Evolutionary conservation across 2,888 invertebrate genomes (phyloP).

Genomic region (Cryptophagus acutangulus): DNA sequence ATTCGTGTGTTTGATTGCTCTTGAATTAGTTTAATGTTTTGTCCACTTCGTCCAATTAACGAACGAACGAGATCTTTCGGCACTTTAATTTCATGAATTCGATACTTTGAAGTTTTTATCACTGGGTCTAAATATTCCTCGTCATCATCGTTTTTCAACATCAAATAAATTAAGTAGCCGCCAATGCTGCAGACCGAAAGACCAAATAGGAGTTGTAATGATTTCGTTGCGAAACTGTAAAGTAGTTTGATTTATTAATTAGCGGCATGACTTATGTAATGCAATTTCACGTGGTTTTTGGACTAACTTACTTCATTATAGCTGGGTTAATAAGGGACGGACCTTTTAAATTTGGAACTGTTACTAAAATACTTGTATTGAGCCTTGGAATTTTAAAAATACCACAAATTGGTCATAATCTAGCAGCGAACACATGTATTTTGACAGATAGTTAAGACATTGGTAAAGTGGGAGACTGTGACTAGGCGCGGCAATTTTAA

Average conservation of each 20-base stretch:
- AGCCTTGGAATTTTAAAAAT: no score
- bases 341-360: no score
- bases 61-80: slow-evolving; percentile 61
- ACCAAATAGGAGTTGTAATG: slow-evolving; percentile 55
- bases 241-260: slow-evolving; percentile 2
- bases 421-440: no score
- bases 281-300: no score
- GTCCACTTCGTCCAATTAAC: slow-evolving; percentile 70
- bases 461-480: no score
- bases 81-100: slow-evolving; percentile 56
- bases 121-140: slow-evolving; percentile 39
- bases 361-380: no score
- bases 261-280: no score
- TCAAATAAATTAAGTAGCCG: slow-evolving; percentile 63
- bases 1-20: slow-evolving; percentile 64
- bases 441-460: no score
- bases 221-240: slow-evolving; percentile 36
- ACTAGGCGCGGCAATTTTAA: no score
- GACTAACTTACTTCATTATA: no score
- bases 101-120: slow-evolving; percentile 42
- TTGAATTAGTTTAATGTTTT: slow-evolving; percentile 72
- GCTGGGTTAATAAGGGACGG: no score
- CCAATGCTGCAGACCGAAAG: slow-evolving; percentile 65
- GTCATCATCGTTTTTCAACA: slow-evolving; percentile 61
- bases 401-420: no score